A percentile compares a stretch with the other conserved stretches of the same genome.
Evolutionary conservation across 2,888 invertebrate genomes (phyloP).

Genomic region (Coelinius sp.): DNA sequence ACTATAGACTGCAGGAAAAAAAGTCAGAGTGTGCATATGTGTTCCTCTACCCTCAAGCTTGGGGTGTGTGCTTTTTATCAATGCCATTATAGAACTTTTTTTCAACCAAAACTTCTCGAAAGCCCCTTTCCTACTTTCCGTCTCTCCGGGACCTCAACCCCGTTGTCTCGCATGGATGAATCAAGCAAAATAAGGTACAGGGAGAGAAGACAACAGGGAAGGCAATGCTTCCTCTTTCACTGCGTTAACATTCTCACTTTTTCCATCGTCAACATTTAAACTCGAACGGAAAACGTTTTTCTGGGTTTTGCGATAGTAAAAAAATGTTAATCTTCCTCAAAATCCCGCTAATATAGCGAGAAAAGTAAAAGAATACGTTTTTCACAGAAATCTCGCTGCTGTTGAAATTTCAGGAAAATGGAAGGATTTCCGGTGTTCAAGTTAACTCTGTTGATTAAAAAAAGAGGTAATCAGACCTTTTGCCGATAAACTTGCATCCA

Average conservation of each 20-base stretch:
- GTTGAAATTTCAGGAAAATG: no score
- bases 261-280: slow-evolving; percentile 10
- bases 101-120: slow-evolving; percentile 28
- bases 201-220: neutral
- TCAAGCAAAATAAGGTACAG: slow-evolving; percentile 20
- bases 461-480: no score
- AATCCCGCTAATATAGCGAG: neutral
- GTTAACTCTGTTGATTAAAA: no score
- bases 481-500: no score
- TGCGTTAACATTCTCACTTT: slow-evolving; percentile 26
- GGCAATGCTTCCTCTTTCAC: slow-evolving; percentile 22
- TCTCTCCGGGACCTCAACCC: slow-evolving; percentile 4
- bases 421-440: no score
- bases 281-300: neutral
- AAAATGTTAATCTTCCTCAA: neutral
- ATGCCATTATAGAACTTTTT: slow-evolving; percentile 56
- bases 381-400: no score
- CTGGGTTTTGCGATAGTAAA: slow-evolving; percentile 10
- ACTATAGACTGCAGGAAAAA: neutral
- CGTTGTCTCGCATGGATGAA: slow-evolving; percentile 33
- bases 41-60: slow-evolving; percentile 14
- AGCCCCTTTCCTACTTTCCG: slow-evolving; percentile 26
- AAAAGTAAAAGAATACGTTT: neutral
- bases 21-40: slow-evolving; percentile 22
- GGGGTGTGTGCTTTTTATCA: slow-evolving; percentile 56